These are phyloP conservation scores for Nesidiocoris tenuis DNA, from an alignment of 2,888 invertebrate species.

Conservation along the genomic window DNA sequence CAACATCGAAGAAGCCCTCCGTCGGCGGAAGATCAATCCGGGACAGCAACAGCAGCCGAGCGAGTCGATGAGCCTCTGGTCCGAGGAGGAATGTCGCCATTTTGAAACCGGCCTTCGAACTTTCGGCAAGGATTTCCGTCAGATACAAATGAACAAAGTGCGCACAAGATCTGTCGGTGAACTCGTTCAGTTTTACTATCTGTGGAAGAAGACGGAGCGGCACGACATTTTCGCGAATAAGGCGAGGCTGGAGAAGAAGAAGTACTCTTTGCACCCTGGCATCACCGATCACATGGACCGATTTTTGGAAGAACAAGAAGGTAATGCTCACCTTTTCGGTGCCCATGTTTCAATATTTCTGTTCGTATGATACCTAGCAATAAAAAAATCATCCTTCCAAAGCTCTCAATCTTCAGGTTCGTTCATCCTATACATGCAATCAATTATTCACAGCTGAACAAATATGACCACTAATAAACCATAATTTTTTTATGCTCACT, in stretches of 20 bases:
- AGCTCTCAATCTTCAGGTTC: too few relatives aligned
- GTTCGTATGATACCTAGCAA: too few relatives aligned
- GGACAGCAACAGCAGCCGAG: conserved; percentile 56
- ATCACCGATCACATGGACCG: conserved; percentile 93
- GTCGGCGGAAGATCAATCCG: conserved; percentile 74
- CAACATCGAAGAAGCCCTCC: conserved; percentile 88
- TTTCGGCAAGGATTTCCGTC: conserved; percentile 94
- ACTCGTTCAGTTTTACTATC: conserved; percentile 91
- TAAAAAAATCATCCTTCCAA: too few relatives aligned
- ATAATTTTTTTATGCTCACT: too few relatives aligned
- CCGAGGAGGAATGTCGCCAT: conserved; percentile 93
- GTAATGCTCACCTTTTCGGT: too few relatives aligned
- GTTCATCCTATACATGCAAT: too few relatives aligned
- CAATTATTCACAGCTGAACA: too few relatives aligned
- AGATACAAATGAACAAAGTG: conserved; percentile 89
- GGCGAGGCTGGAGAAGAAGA: conserved; percentile 85
- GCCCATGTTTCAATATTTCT: too few relatives aligned
- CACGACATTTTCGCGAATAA: conserved; percentile 88
- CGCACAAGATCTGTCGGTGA: conserved; percentile 93
- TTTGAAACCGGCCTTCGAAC: conserved; percentile 93
- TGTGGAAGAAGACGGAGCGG: conserved; percentile 98
- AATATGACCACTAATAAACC: too few relatives aligned
- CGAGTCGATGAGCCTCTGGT: conserved; percentile 85
- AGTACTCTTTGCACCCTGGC: conserved; percentile 87
- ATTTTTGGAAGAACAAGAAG: conserved; percentile 83